Base-by-base conservation (phyloP, 2,113 vertebrate species). In the Cyanoliseus patagonus region DNA sequence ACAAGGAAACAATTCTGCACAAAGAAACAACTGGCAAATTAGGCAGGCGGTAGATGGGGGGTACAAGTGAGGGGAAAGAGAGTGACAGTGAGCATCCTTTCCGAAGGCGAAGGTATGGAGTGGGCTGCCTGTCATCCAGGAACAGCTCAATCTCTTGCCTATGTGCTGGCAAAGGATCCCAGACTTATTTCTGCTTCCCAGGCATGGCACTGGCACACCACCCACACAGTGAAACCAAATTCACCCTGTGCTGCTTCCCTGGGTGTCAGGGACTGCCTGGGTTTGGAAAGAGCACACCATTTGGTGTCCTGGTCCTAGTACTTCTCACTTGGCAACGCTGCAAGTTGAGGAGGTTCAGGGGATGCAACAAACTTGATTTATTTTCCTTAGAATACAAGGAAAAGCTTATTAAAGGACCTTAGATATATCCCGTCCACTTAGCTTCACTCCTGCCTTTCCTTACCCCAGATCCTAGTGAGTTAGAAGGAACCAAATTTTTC, bases 141-240 rank as follows among this genome's bases (percentile, higher is more conserved):
- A 91, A 83, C 52, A 93, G 53, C 24, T 87, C 52, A 41, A 52
- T 57, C 57, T 76, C 72, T 77, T 12, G 1, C 41, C 61, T 66
- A 9, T 39, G 16, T 0, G 10, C 59, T 62, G 57, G 59, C 59
- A 83, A 41, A 83, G 72, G 49, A 83, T 86, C 53, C 33, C 72
- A 74, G 52, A n/a, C 27, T 69, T n/a, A 19, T 46, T 79, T 72
- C 87, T 95, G 57, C 30, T 88, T 96, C 49, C 17, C 59, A 76
- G 75, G 66, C 84, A 55, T 0, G 6, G 46, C 70, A 66, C 62
- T 39, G 46, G 63, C 63, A 77, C 53, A 77, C 10, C 47, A 67
- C 51, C 51, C 74, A 85, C 52, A 23, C 0, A 0, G 39, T 41
- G 69, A 87, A 82, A 86, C 55, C 22, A 2, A 68, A 78, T 63